Conservation (phyloP, 2,888 invertebrate species). For the Geophilus truncorum region DNA sequence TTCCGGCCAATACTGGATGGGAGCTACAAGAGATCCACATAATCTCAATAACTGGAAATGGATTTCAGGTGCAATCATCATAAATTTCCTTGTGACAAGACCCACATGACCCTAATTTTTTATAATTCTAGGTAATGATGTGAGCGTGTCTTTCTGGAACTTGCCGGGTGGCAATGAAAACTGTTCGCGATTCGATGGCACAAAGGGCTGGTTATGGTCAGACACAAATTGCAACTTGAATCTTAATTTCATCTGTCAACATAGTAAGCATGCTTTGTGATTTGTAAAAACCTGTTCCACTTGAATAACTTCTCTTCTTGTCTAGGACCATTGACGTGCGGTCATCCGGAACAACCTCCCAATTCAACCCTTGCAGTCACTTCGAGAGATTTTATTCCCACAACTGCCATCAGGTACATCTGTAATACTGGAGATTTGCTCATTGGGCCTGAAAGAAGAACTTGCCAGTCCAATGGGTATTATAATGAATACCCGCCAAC, state of each 20-base stretch:
- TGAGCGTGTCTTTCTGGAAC: constrained; percentile 88
- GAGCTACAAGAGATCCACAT: constrained; percentile 75
- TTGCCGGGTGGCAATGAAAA: constrained; percentile 74
- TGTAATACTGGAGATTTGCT: constrained; percentile 81
- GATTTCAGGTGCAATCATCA: constrained; percentile 63
- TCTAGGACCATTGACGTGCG: constrained; percentile 80
- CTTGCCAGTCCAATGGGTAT: constrained; percentile 84
- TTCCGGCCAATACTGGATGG: constrained; percentile 92
- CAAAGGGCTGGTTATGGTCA: constrained; percentile 92
- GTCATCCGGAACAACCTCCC: constrained; percentile 85
- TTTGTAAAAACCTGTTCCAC: not conserved
- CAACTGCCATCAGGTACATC: constrained; percentile 73
- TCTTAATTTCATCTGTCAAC: constrained; percentile 87
- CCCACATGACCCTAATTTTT: not conserved
- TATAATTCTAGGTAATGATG: constrained; percentile 60
- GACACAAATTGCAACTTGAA: constrained; percentile 80
- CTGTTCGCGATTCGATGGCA: constrained; percentile 85
- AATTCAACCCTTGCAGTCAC: constrained; percentile 83
- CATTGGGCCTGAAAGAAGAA: constrained; percentile 75
- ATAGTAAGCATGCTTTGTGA: constrained; percentile 63
- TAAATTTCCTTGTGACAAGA: not conserved
- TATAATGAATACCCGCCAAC: constrained; percentile 90
- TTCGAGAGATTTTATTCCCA: constrained; percentile 70
- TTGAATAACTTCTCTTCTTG: not conserved
- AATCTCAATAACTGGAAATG: constrained; percentile 80